A percentile compares a stretch with the other conserved stretches of the same genome.
Conservation (phyloP, 2,797 vertebrate species). For the Gymnopithys bicolor region DNA sequence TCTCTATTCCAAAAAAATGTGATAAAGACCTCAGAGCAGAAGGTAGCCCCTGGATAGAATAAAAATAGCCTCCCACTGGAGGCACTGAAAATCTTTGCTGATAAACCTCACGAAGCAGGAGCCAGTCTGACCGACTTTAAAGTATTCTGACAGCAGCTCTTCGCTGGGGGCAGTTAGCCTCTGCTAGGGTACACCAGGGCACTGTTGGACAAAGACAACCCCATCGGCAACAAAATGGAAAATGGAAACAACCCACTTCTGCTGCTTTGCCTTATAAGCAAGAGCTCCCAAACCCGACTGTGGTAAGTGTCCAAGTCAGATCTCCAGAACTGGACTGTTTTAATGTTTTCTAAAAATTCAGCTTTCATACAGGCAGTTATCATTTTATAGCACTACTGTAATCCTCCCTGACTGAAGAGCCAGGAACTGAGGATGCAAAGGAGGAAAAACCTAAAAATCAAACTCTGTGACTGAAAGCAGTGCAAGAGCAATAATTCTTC, state of each 20-base stretch:
- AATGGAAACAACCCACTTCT: not conserved
- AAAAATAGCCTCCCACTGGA: conserved; percentile 61
- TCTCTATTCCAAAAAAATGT: not conserved
- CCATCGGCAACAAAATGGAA: not conserved
- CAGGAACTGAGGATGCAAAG: not conserved
- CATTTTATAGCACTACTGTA: not conserved
- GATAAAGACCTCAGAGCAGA: conserved; percentile 31
- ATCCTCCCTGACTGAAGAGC: not conserved
- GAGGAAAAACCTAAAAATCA: not conserved
- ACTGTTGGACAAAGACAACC: conserved; percentile 29
- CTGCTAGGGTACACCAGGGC: not conserved
- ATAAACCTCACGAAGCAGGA: conserved; percentile 48
- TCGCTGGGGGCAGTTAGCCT: not conserved
- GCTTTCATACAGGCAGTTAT: not conserved
- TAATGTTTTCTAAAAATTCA: not conserved
- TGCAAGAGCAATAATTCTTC: not conserved
- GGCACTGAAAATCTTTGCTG: conserved; percentile 58
- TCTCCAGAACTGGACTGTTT: not conserved
- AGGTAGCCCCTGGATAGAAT: conserved; percentile 37
- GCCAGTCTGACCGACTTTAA: conserved; percentile 56
- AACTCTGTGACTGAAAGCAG: not conserved
- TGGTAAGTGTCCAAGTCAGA: not conserved
- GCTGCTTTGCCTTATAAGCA: not conserved
- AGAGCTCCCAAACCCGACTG: not conserved
- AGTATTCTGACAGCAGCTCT: conserved; percentile 65